phyloP scores from a whole-genome alignment of 2,888 invertebrate species.

The Entomobrya multifasciata region DNA sequence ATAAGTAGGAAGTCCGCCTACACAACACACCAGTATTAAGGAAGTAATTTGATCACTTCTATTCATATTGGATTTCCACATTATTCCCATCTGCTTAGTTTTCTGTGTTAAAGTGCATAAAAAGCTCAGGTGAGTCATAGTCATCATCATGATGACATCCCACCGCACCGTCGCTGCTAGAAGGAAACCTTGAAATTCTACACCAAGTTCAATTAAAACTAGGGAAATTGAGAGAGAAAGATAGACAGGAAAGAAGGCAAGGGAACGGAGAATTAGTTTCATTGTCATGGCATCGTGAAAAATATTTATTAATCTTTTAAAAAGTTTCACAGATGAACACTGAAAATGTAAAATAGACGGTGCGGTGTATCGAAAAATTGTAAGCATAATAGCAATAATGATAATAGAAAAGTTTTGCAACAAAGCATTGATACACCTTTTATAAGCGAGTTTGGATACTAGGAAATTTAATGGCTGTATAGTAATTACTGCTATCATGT shows the following conservation, averaged over 20 bases:
- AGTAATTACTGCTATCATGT: conserved; percentile 5
- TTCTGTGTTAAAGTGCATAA: conserved; percentile 42
- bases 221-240: not conserved
- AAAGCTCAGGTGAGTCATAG: conserved; percentile 42
- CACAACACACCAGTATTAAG: too few relatives aligned
- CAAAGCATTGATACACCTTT: too few relatives aligned
- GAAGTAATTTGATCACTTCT: conserved; percentile 51
- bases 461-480: too few relatives aligned
- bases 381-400: too few relatives aligned
- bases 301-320: conserved; percentile 9
- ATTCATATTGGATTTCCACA: conserved; percentile 50
- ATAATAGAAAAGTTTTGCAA: too few relatives aligned
- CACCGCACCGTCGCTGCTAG: too few relatives aligned
- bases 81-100: conserved; percentile 45
- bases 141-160: conserved; percentile 16
- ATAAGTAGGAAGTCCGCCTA: conserved; percentile 23
- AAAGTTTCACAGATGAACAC: conserved; percentile 32
- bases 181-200: conserved; percentile 53
- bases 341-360: not conserved
- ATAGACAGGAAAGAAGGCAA: not conserved
- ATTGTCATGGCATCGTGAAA: conserved; percentile 32
- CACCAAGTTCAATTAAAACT: conserved; percentile 43
- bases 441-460: too few relatives aligned
- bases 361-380: too few relatives aligned
- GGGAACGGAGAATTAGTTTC: conserved; percentile 40